These are phyloP conservation scores for Aegypius monachus DNA, from an alignment of 2,113 vertebrate species.

Conservation along the genomic window DNA sequence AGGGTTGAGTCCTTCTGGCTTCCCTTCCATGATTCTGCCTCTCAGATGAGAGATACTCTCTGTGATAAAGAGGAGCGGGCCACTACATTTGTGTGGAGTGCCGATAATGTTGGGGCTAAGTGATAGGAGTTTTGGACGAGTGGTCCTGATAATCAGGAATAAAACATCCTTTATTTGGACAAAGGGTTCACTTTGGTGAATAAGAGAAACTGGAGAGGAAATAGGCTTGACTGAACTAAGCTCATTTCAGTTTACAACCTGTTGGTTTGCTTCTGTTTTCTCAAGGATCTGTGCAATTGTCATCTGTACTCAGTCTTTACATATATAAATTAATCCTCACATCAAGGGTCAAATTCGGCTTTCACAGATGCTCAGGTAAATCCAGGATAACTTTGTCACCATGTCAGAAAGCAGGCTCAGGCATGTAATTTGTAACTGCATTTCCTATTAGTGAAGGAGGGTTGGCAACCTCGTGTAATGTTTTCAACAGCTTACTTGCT, in stretches of 20 bases:
- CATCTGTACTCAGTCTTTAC: neutral
- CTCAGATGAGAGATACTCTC: neutral
- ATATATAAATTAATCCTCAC: neutral
- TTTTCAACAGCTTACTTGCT: neutral
- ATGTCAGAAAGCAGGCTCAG: neutral
- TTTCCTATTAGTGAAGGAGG: neutral
- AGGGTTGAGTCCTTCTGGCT: neutral
- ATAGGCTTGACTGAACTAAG: neutral
- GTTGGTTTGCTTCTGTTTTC: neutral
- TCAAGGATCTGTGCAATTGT: neutral
- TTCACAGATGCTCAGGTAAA: neutral
- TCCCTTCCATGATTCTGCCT: neutral
- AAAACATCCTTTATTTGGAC: neutral
- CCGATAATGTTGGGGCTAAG: neutral
- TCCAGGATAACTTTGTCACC: neutral
- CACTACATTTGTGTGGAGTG: neutral
- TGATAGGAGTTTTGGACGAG: neutral
- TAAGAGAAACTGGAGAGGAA: neutral
- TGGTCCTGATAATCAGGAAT: neutral
- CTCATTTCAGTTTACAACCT: neutral
- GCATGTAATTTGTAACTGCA: neutral
- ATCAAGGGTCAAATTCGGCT: neutral
- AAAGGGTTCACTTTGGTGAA: neutral
- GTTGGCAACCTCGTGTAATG: neutral
- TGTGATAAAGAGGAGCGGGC: neutral